Percentiles rank a stretch among this genome's conserved stretches.
Conservation (phyloP, 2,888 invertebrate genomes). For the Brenthis hecate region DNA sequence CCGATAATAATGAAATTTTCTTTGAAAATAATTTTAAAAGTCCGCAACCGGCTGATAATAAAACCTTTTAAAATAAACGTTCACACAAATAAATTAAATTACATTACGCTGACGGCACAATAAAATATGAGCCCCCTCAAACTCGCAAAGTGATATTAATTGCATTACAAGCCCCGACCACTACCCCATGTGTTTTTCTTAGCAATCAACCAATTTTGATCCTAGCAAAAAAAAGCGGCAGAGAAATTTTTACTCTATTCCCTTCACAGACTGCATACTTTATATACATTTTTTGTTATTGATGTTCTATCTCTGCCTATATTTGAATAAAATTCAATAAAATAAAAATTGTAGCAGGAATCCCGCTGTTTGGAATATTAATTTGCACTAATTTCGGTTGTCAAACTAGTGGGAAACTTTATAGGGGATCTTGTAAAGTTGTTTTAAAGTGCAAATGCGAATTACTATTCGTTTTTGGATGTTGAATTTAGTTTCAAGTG, state of each 20-base stretch:
- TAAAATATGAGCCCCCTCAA: constrained; percentile 54
- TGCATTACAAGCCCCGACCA: constrained; percentile 69
- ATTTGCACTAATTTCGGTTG: constrained; percentile 68
- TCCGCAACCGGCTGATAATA: constrained; percentile 11
- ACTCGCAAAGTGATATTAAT: constrained; percentile 78
- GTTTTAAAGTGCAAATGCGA: constrained; percentile 39
- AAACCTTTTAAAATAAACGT: constrained; percentile 33
- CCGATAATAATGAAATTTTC: constrained; percentile 14
- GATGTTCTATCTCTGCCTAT: constrained; percentile 44
- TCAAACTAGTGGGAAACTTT: constrained; percentile 64
- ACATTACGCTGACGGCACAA: constrained; percentile 44
- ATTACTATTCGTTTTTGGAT: constrained; percentile 40
- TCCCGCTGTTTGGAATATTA: constrained; percentile 61
- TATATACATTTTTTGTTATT: constrained; percentile 36
- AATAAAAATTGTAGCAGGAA: constrained; percentile 69
- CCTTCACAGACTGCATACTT: constrained; percentile 40
- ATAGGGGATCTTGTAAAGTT: constrained; percentile 49
- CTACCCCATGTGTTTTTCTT: constrained; percentile 79
- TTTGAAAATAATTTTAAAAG: constrained; percentile 9
- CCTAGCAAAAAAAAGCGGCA: constrained; percentile 35
- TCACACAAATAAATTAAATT: constrained; percentile 41
- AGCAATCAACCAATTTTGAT: constrained; percentile 63
- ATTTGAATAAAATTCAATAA: constrained; percentile 68
- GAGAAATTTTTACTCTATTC: constrained; percentile 44
- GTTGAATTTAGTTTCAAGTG: constrained; percentile 21